phyloP scores from a whole-genome alignment of 2,113 vertebrate genomes.

The Barnardius zonarius region DNA sequence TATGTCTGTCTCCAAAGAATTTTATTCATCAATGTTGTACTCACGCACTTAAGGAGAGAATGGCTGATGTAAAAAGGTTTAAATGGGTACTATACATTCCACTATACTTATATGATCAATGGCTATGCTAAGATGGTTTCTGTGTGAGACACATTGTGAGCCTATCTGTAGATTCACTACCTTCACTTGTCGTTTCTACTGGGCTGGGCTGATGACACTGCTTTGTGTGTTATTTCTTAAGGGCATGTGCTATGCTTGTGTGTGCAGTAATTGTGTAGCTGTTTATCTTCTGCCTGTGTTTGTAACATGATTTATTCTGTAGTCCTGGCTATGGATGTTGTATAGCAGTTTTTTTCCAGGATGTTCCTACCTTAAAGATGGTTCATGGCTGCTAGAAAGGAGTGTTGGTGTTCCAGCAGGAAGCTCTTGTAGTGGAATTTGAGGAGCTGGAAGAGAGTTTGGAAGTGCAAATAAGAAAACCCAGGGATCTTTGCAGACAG shows the following conservation, averaged over 20 bases:
- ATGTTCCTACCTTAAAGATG: not conserved
- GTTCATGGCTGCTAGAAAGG: not conserved
- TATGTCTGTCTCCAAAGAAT: not conserved
- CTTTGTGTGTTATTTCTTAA: not conserved
- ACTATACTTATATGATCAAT: fast-evolving
- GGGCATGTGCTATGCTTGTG: not conserved
- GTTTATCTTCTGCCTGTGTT: not conserved
- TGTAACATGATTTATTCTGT: not conserved
- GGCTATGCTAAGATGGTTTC: not conserved
- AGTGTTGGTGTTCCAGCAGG: not conserved
- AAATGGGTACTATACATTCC: not conserved
- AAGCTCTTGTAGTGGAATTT: not conserved
- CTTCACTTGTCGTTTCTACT: not conserved
- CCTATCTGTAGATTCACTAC: not conserved
- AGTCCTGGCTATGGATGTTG: not conserved
- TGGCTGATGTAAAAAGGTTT: not conserved
- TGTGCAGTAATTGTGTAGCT: too few relatives aligned
- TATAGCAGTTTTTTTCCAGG: not conserved
- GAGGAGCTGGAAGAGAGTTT: not conserved
- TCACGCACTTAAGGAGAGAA: not conserved
- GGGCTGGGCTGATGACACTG: not conserved
- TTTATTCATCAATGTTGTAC: not conserved
- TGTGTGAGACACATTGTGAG: not conserved
- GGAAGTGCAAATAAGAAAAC: not conserved
- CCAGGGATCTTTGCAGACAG: not conserved